Conservation (phyloP, 2,113 vertebrate genomes). For the Notarius lentiginosus region DNA sequence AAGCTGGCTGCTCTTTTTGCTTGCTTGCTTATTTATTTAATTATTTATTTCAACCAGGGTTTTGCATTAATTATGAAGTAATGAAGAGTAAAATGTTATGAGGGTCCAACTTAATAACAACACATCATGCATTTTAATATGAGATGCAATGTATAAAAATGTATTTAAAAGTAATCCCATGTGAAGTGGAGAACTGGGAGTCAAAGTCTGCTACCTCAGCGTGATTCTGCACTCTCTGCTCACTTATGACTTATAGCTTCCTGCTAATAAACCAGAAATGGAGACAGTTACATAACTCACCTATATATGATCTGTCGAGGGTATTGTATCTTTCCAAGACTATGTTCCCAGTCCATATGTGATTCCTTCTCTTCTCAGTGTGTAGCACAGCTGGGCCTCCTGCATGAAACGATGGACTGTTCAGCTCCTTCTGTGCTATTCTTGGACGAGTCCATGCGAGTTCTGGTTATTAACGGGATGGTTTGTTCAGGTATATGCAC, state of each 20-base stretch:
- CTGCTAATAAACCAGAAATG: conserved; percentile 33
- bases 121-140: neutral
- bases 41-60: neutral
- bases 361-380: neutral
- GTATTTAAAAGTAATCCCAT: conserved; percentile 23
- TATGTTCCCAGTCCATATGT: neutral
- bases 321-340: conserved; percentile 23
- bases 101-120: conserved; percentile 1
- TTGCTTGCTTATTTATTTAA: neutral
- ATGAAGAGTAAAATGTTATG: neutral
- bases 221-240: conserved; percentile 4
- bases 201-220: conserved; percentile 36
- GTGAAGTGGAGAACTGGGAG: neutral
- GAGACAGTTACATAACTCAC: conserved; percentile 16
- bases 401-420: neutral
- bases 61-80: conserved; percentile 6
- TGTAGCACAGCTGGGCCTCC: neutral
- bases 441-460: neutral
- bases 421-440: neutral
- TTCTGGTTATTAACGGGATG: neutral
- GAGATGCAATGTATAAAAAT: conserved; percentile 6
- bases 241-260: conserved; percentile 33
- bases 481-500: conserved; percentile 1
- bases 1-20: neutral
- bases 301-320: neutral